Evolutionary conservation across 2,888 invertebrate genomes (phyloP), one percentile per base, ranked within the genome.

Genomic region (Leuctra nigra): DNA sequence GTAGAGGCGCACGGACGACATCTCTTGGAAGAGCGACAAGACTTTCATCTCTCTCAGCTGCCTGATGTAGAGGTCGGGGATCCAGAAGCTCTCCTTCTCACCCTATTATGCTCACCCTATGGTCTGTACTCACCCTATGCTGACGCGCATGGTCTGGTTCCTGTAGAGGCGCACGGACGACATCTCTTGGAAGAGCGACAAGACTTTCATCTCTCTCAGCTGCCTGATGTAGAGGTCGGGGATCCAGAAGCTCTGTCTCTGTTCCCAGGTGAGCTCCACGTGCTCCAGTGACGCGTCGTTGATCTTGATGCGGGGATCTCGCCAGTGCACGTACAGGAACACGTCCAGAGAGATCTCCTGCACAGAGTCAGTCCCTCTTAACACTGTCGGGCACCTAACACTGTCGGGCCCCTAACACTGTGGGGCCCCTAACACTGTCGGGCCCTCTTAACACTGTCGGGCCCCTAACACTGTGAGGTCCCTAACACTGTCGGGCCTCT

Each of bases 191-290:
- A 82, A 77, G 59, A 81, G 75, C 50, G 78, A 78, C 53, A 79
- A 72, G 56, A 81, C 78, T 67, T 75, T 73, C 79, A 82, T 79
- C 58, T 80, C 80, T 66, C 80, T 75, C 59, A 82, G 72, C 68
- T 82, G 81, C 71, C 80, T 74, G 69, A 82, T 81, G 73, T 81
- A 81, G 57, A 81, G 75, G 71, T 81, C 81, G 59, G 81, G 81
- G 58, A 79, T 78, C 81, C 81, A 80, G 67, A 79, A 66, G 54
- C 61, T 60, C 22, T 61, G 47, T 50, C 67, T 62, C 33, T 68
- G 67, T 25, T 66, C 66, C 68, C 68, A 68, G n/a, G 67, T 67
- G 38, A 68, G 61, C 54, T 68, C 68, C n/a, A 67, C 62, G 36
- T 64, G 64, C 35, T 73, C 75, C 22, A 70, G 65, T 2, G 75